These are phyloP conservation scores for Plecturocebus donacophilus DNA, from an alignment of 2,113 vertebrate genomes.

Conservation along the genomic window DNA sequence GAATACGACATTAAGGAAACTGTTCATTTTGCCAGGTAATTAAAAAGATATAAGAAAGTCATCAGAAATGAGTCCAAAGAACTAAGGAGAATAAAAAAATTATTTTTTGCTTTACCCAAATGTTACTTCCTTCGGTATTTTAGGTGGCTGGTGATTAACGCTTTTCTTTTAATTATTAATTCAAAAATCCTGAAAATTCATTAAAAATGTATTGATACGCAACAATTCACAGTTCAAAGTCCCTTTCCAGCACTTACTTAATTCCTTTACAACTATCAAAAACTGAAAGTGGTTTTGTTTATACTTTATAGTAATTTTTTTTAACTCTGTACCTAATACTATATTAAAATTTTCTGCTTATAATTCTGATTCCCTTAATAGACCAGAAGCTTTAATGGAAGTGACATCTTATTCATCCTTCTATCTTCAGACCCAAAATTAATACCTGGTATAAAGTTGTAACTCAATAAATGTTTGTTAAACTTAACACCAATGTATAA, in stretches of 20 bases:
- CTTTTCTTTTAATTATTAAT: not conserved
- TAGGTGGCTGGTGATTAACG: not conserved
- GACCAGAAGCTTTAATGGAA: not conserved
- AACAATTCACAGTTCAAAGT: not conserved
- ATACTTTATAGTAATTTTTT: not conserved
- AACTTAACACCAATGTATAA: constrained; percentile 20
- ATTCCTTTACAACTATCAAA: not conserved
- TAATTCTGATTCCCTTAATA: not conserved
- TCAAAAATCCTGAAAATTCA: constrained; percentile 28
- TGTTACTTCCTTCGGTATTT: not conserved
- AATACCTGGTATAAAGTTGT: not conserved
- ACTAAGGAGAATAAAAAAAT: not conserved
- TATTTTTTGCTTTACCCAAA: not conserved
- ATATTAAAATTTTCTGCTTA: not conserved
- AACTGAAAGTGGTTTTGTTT: not conserved
- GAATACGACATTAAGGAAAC: not conserved
- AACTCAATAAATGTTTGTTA: not conserved
- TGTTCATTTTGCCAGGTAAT: not conserved
- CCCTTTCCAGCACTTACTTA: not conserved
- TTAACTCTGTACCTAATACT: not conserved
- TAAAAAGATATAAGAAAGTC: not conserved
- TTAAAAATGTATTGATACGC: not conserved
- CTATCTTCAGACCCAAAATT: not conserved
- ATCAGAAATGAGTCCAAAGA: not conserved
- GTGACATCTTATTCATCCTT: not conserved